phyloP scores from a whole-genome alignment of 2,797 vertebrate genomes.

The Oophaga sylvatica region DNA sequence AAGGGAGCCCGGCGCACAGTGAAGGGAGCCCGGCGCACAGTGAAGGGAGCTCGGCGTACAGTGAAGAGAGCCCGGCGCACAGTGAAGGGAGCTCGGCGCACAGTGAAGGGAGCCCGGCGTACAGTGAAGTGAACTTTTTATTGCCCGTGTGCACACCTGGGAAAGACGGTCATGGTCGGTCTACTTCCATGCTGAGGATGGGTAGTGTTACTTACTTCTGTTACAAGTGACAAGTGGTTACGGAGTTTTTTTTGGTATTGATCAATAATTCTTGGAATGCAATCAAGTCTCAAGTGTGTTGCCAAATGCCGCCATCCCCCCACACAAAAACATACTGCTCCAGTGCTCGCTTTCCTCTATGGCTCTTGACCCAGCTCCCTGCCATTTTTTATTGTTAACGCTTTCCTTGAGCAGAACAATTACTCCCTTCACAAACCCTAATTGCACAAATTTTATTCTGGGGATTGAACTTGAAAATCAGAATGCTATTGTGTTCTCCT shows the following conservation, averaged over 20 bases:
- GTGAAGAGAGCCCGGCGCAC: too few relatives aligned
- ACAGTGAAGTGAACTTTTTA: too few relatives aligned
- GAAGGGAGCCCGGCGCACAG: too few relatives aligned
- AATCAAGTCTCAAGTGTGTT: neutral
- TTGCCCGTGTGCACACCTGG: too few relatives aligned
- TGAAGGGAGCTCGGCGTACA: too few relatives aligned
- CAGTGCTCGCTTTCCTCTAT: conserved; percentile 5
- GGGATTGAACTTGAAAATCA: conserved; percentile 6
- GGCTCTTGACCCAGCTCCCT: neutral
- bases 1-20: too few relatives aligned
- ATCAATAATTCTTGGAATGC: neutral
- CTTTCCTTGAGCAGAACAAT: conserved; percentile 18
- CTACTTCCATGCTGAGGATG: too few relatives aligned
- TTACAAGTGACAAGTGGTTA: neutral
- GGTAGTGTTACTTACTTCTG: too few relatives aligned
- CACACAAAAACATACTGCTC: neutral
- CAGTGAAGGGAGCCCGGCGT: too few relatives aligned
- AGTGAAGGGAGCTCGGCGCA: too few relatives aligned
- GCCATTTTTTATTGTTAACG: neutral
- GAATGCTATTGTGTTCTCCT: conserved; percentile 30
- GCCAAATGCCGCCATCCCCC: neutral
- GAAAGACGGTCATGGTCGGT: too few relatives aligned
- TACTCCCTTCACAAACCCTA: neutral
- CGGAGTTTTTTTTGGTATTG: neutral
- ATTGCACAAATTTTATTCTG: conserved; percentile 7